Evolutionary conservation across 1,140 invertebrate genomes (phyloP).

Genomic region (Drosophila nigromelanica): DNA sequence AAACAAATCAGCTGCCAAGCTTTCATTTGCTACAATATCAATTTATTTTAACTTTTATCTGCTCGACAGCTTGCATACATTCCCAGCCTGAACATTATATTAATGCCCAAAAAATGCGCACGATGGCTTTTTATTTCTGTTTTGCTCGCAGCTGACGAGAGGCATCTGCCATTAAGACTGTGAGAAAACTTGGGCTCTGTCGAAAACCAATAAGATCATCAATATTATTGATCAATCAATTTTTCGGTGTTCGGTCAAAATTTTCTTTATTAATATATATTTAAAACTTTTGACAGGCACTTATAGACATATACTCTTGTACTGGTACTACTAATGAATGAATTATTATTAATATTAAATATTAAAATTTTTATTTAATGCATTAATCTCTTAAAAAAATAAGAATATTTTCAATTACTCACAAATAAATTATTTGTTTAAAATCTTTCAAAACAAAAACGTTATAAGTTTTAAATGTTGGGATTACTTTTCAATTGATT

Average conservation of each 20-base stretch:
- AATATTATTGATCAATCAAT: constrained; percentile 15
- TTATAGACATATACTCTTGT: too few species aligned
- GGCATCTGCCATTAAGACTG: constrained; percentile 55
- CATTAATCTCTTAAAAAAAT: too few species aligned
- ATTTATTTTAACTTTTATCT: constrained; percentile 10
- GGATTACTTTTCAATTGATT: not conserved
- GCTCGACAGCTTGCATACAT: constrained; percentile 9
- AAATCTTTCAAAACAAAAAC: too few species aligned
- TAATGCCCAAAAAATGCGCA: constrained; percentile 61
- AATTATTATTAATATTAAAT: too few species aligned
- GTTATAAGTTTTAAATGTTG: too few species aligned
- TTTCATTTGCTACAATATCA: constrained; percentile 36
- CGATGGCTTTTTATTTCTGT: not conserved
- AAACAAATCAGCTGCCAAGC: constrained; percentile 4
- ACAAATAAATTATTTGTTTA: not conserved
- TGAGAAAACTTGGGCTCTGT: constrained; percentile 53
- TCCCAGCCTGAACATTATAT: constrained; percentile 61
- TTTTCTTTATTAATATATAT: not conserved
- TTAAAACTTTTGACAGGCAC: too few species aligned
- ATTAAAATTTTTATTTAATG: not conserved
- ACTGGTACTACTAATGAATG: too few species aligned
- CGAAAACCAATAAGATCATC: constrained; percentile 7
- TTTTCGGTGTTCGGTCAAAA: not conserved
- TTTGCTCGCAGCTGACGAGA: constrained; percentile 43
- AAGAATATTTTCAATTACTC: too few species aligned